Evolutionary conservation across 2,888 invertebrate genomes (phyloP), one percentile per base, ranked within the genome.

Genomic region (Eupithecia vulgata): DNA sequence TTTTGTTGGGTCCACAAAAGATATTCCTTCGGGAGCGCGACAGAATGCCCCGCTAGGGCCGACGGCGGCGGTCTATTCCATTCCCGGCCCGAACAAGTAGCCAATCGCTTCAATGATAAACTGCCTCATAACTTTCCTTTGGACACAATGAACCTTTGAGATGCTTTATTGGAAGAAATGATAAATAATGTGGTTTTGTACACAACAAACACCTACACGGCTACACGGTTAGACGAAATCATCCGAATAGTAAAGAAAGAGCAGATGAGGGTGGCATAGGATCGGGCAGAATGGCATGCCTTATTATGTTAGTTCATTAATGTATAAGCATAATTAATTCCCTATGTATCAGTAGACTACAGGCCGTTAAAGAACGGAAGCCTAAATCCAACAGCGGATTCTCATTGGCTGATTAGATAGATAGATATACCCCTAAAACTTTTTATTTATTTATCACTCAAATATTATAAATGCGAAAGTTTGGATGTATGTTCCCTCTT

Each of bases 1-100:
- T 85, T 83, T 85, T 70, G 79, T 74, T 70, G 78, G 78, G 77
- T 82, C 76, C 78, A 87, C 85, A 87, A 86, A 82, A 82, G 82
- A 77, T 73, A 77, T 78, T 76, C 84, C 83, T 80, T 80, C 75
- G 84, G 86, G 84, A 81, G 72, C 71, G 64, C 45, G 64, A 72
- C 68, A 70, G 74, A 69, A 74, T 70, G 59, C 61, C 68, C 59
- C 65, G 75, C 59, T 52, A 35, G n/a, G 35, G 52, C 77, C 78
- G 78, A 59, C 68, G 59, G 72, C 74, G 57, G 68, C 77, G 72
- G 59, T 76, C 76, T 71, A 75, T 73, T 78, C 77, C 70, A 81
- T 79, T 72, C 75, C 76, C 72, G 81, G 79, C 71, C 75, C 74
- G 80, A 81, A 78, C 81, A 78, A 79, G 81, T 76, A 80, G 77